phyloP scores from a whole-genome alignment of 2,113 vertebrate genomes.

The Serranochromis macrocephalus region DNA sequence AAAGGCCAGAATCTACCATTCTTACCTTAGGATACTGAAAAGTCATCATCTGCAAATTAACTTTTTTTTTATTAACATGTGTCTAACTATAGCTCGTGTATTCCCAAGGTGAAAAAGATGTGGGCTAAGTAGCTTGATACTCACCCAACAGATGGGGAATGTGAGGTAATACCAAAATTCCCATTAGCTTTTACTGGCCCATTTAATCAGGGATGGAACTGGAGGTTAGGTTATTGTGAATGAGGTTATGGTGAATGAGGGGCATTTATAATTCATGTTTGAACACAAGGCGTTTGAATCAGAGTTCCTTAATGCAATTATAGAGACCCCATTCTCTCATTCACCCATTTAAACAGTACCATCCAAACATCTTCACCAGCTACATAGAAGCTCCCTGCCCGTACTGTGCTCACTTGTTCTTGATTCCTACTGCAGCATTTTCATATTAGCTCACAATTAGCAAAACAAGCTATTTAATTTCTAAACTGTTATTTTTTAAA shows the following conservation, averaged over 20 bases:
- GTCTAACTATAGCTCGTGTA: constrained; percentile 24
- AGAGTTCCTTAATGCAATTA: not conserved
- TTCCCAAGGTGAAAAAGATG: constrained; percentile 20
- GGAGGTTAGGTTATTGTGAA: constrained; percentile 22
- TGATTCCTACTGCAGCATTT: not conserved
- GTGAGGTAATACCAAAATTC: constrained; percentile 40
- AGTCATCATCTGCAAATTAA: constrained; percentile 3
- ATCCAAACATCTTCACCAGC: not conserved
- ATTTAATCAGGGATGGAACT: constrained; percentile 11
- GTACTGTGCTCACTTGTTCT: not conserved
- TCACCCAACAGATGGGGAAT: not conserved
- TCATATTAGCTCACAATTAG: not conserved
- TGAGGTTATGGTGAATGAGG: constrained; percentile 21
- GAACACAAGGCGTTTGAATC: not conserved
- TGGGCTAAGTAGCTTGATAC: constrained; percentile 15
- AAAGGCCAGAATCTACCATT: not conserved
- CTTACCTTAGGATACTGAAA: constrained; percentile 2
- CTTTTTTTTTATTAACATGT: not conserved
- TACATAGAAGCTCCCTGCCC: not conserved
- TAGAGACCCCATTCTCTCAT: not conserved
- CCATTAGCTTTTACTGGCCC: constrained; percentile 24
- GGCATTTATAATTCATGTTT: constrained; percentile 11
- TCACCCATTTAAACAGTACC: not conserved
- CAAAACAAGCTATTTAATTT: not conserved
- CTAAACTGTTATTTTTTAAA: not conserved